Base-by-base conservation (phyloP, 2,797 vertebrate species). In the Cyprinella venusta region DNA sequence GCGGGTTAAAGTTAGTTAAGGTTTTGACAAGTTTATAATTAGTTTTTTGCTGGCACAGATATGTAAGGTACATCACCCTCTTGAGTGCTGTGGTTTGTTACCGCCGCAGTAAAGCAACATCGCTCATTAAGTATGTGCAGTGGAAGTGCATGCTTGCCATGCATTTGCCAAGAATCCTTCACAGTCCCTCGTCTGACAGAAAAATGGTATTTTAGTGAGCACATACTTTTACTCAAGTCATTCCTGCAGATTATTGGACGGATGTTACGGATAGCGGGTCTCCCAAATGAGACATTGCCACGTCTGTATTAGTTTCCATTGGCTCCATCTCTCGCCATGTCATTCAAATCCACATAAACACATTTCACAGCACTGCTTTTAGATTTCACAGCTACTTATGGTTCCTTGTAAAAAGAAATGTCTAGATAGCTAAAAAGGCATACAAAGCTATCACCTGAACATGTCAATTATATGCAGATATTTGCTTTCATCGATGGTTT, bases 331-430 rank as follows among this genome's bases (percentile, higher is more conserved):
- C 30, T 59, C 10, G 10, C 59, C 26, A 9, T 67, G 75, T 81
- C 52, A 65, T 79, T 78, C 33, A 65, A 50, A 71, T 84, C 64
- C 75, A 50, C 80, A 85, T 85, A 80, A 80, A 80, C 77, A 76
- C 77, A 48, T 80, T 67, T 80, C 71, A 82, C 74, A 86, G 76
- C 30, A 63, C 42, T 63, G n/a, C 70, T 70, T 72, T 76, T 68
- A 61, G 75, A 59, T 52, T 64, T 80, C 40, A 56, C 80, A 84
- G 82, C 79, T 84, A 63, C 63, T 80, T 52, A 9, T 26, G 45
- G 26, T 81, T 63, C n/a, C 26, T 63, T 74, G 30, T 67, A 50
- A 15, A 64, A 65, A 52, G 12, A 24, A 33, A 71, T 61, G 52
- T 42, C 36, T n/a, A 50, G 12, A 67, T 38, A 12, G 19, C 30